Percentiles rank a stretch among this genome's conserved stretches.
These are phyloP conservation scores for Isichthys henryi DNA, from an alignment of 2,113 vertebrate species.

Conservation along the genomic window DNA sequence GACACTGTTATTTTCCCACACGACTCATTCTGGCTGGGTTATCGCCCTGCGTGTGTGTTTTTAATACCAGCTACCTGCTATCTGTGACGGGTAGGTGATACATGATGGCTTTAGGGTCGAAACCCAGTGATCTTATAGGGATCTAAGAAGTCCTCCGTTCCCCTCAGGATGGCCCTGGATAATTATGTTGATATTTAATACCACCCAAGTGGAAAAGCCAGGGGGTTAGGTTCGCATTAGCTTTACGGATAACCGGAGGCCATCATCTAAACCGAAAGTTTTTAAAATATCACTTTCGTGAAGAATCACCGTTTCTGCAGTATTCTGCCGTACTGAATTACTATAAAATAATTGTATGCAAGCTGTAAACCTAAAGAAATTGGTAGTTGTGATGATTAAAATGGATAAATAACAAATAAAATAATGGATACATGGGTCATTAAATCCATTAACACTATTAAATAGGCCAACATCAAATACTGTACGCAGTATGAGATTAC, in stretches of 20 bases:
- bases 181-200: background rate
- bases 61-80: conserved; percentile 26
- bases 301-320: background rate
- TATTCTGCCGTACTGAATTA: background rate
- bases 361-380: background rate
- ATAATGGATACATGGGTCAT: background rate
- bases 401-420: background rate
- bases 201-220: conserved; percentile 7
- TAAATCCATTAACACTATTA: background rate
- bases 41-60: conserved; percentile 32
- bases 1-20: background rate
- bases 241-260: background rate
- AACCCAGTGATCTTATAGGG: conserved; percentile 27
- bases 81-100: conserved; percentile 15
- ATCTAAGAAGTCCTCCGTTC: conserved; percentile 6
- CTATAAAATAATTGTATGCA: background rate
- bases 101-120: conserved; percentile 22
- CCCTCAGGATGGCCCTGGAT: background rate
- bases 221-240: background rate
- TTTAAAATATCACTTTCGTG: background rate
- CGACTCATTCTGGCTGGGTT: background rate
- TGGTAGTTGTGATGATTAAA: background rate
- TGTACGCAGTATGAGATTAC: background rate
- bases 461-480: background rate
- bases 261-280: background rate